Evolutionary conservation across 2,113 vertebrate genomes (phyloP).

Genomic region (Ursus arctos): DNA sequence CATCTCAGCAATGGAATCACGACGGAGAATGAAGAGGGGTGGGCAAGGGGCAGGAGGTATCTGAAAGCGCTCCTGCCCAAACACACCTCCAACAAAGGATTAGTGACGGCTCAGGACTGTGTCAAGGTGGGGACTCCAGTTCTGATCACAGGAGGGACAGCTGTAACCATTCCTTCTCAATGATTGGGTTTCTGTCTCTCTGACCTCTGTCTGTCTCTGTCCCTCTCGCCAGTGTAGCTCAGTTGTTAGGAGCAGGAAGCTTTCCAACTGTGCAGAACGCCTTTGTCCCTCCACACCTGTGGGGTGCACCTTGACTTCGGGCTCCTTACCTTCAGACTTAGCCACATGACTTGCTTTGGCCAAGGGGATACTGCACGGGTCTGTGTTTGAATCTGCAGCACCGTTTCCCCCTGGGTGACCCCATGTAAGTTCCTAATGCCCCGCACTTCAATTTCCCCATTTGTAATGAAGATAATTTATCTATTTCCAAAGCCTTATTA

Average conservation of each 20-base stretch:
- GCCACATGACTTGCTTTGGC: background rate
- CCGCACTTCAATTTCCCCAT: background rate
- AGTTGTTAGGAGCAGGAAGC: background rate
- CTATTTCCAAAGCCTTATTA: background rate
- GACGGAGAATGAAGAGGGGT: background rate
- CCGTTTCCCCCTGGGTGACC: background rate
- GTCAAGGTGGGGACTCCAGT: background rate
- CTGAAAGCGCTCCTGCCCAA: background rate
- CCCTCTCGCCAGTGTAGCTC: background rate
- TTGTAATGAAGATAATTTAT: background rate
- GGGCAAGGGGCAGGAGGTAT: too few relatives aligned
- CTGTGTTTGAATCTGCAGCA: background rate
- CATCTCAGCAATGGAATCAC: background rate
- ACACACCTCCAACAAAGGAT: background rate
- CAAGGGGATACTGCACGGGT: background rate
- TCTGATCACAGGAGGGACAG: background rate
- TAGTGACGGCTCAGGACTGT: background rate
- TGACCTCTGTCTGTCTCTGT: too few relatives aligned
- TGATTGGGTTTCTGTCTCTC: background rate
- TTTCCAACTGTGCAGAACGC: background rate
- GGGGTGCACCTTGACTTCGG: background rate
- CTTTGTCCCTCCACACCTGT: background rate
- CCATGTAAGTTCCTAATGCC: background rate
- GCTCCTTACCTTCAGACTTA: background rate
- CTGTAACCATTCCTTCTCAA: background rate